A percentile compares a stretch with the other conserved stretches of the same genome.
phyloP scores from a whole-genome alignment of 2,113 vertebrate genomes.

The Eublepharis macularius region DNA sequence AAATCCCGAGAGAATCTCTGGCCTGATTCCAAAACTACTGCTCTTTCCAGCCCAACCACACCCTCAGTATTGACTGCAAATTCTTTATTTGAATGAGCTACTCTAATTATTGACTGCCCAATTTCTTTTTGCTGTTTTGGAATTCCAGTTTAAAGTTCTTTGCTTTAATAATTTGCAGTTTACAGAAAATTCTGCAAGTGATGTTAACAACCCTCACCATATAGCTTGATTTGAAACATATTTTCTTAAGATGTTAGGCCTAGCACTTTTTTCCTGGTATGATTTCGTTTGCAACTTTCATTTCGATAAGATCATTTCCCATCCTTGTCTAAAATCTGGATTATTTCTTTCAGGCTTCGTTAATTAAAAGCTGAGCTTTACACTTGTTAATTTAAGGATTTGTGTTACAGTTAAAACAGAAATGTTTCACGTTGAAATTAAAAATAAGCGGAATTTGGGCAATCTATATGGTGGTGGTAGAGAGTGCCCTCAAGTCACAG shows the following conservation, averaged over 20 bases:
- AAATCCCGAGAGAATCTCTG: neutral
- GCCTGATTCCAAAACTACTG: neutral
- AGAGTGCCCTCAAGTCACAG: too few species aligned
- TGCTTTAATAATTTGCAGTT: neutral
- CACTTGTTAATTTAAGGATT: too few species aligned
- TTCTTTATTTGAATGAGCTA: neutral
- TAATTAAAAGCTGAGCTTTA: too few species aligned
- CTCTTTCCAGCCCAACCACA: neutral
- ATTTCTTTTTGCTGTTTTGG: neutral
- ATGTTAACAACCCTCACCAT: neutral
- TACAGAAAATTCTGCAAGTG: neutral
- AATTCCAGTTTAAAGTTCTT: neutral
- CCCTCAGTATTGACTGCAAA: neutral
- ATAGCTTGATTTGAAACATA: neutral
- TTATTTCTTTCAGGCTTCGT: too few species aligned
- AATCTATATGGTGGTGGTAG: too few species aligned
- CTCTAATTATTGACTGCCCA: neutral
- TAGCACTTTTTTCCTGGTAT: neutral
- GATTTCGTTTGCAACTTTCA: neutral
- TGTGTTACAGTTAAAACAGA: too few species aligned
- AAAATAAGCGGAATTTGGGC: too few species aligned
- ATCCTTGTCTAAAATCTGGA: too few species aligned
- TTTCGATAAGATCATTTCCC: neutral
- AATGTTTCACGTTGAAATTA: too few species aligned
- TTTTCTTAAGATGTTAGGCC: neutral